Evolutionary conservation across 2,888 invertebrate species (phyloP), one percentile per base, ranked within the genome.

Genomic region (Drosophila helvetica): DNA sequence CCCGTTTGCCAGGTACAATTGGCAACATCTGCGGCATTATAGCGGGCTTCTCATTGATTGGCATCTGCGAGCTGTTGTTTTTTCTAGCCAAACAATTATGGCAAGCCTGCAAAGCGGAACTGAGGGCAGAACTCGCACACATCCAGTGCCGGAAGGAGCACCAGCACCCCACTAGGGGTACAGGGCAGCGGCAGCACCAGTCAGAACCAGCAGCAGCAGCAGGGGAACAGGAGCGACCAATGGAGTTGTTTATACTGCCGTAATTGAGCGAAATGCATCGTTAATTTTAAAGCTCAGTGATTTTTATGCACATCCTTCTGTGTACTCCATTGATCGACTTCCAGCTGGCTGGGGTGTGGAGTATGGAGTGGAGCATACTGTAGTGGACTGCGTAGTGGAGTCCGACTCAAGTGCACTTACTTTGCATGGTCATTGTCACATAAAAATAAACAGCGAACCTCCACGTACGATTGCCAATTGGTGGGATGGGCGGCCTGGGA

Each of bases 21-120:
- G 95, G 95, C 45, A 95, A 95, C 64, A 93, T 94, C 76, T 93
- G 94, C 69, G 94, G 95, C 43, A 92, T 95, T 74, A 92, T 95
- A 64, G 92, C 95, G 65, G 95, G 95, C 65, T 93, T 95, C 83
- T 95, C 95, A 61, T 90, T 94, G 57, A 93, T 94, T 81, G 94
- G 93, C 80, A 84, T 93, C 45, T 91, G 93, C 19, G 95, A 95
- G 92, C 83, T 94, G 12, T 33, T 94, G 53, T 95, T 94, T 91
- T 95, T 94, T 89, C 86, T 93, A 64, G 85, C 92, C 17, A 86
- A 94, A 74, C 92, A 93, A 79, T 92, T 94, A 78, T 75, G 78
- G 71, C 72, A 61, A 61, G 80, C 79, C 62, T 86, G 77, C 64
- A 77, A 77, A 71, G 75, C 77, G 58, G 90, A 90, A 69, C 63